These are phyloP conservation scores for Pontoporia blainvillei DNA, from an alignment of 2,113 vertebrate genomes.

Conservation along the genomic window DNA sequence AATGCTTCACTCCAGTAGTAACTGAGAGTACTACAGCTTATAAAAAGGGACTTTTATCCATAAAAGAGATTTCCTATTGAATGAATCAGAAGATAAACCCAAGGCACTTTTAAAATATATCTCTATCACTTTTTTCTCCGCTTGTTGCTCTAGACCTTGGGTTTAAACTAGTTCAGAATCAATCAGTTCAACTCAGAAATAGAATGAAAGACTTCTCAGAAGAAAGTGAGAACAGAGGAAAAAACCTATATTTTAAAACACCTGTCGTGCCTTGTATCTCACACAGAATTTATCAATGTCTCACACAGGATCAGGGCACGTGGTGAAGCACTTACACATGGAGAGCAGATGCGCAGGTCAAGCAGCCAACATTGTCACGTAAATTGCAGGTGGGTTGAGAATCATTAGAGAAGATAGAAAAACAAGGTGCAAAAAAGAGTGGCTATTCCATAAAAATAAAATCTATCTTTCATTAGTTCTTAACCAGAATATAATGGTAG, in stretches of 20 bases:
- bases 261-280: background rate
- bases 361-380: background rate
- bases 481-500: background rate
- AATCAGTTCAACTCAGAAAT: slow-evolving; percentile 64
- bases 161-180: slow-evolving; percentile 64
- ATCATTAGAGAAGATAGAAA: slow-evolving; percentile 6
- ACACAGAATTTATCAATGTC: slow-evolving; percentile 43
- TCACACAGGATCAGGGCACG: background rate
- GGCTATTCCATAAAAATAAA: slow-evolving; percentile 17
- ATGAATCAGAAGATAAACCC: slow-evolving; percentile 65
- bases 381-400: background rate
- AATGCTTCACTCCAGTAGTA: slow-evolving; percentile 12
- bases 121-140: slow-evolving; percentile 56
- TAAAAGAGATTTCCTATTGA: slow-evolving; percentile 51
- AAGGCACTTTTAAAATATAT: slow-evolving; percentile 55
- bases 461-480: slow-evolving; percentile 5
- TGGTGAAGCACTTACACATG: background rate
- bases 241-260: slow-evolving; percentile 56
- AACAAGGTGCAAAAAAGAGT: background rate
- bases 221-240: slow-evolving; percentile 51
- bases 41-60: slow-evolving; percentile 48
- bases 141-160: slow-evolving; percentile 61
- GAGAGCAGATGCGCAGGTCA: background rate
- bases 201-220: slow-evolving; percentile 63
- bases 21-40: slow-evolving; percentile 20